phyloP scores from a whole-genome alignment of 2,113 vertebrate genomes.

The Ovibos moschatus region DNA sequence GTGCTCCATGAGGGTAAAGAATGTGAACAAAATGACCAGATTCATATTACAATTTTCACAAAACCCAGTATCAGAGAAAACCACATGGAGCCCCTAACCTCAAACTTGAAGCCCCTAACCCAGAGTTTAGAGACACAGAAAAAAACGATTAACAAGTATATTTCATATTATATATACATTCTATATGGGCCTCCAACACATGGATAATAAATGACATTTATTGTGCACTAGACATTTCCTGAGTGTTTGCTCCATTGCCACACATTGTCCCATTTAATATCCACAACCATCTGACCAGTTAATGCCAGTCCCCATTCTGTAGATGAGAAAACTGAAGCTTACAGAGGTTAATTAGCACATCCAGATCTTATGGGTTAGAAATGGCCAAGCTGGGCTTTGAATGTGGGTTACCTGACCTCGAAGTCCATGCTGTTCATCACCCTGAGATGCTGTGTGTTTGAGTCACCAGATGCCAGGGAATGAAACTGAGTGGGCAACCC shows the following conservation, averaged over 20 bases:
- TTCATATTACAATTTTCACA: not conserved
- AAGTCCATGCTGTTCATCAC: not conserved
- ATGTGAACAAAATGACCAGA: not conserved
- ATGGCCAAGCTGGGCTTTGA: not conserved
- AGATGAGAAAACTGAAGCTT: not conserved
- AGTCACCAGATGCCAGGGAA: accelerated
- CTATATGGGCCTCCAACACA: accelerated
- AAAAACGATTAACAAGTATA: not conserved
- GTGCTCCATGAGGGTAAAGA: not conserved
- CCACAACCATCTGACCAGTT: not conserved
- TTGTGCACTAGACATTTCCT: not conserved
- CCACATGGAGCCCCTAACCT: not conserved
- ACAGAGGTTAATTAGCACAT: not conserved
- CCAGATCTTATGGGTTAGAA: not conserved
- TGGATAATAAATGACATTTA: not conserved
- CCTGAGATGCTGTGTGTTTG: accelerated
- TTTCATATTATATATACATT: no score
- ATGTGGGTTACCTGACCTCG: not conserved
- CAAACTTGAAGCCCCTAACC: not conserved
- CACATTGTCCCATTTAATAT: not conserved
- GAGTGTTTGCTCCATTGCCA: not conserved
- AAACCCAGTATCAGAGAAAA: not conserved
- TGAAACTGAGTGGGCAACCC: not conserved
- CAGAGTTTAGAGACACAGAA: not conserved
- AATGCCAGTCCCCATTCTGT: not conserved